phyloP scores from a whole-genome alignment of 1,140 invertebrate genomes.

The Lanistes nyassanus region DNA sequence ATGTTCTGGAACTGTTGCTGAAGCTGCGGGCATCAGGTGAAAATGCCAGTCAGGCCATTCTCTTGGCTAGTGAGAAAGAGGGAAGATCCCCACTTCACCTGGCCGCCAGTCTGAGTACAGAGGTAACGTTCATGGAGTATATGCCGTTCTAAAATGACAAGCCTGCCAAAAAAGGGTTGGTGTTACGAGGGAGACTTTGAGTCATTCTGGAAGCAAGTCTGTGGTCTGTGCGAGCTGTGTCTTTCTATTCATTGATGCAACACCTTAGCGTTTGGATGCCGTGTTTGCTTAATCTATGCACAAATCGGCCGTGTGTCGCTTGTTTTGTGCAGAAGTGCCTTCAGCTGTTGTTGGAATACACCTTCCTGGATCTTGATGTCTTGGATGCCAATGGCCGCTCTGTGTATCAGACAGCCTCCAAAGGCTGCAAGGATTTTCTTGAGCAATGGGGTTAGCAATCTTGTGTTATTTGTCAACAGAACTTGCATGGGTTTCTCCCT shows the following conservation, averaged over 20 bases:
- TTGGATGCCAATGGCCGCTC: slow-evolving; percentile 52
- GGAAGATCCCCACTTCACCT: slow-evolving; percentile 56
- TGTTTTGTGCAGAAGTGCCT: slow-evolving; percentile 54
- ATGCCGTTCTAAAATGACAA: too few species aligned
- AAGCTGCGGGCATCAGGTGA: slow-evolving; percentile 26
- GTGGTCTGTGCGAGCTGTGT: too few species aligned
- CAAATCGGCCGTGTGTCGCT: not conserved
- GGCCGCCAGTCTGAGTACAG: slow-evolving; percentile 46
- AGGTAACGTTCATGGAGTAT: slow-evolving; percentile 30
- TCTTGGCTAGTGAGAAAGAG: slow-evolving; percentile 54
- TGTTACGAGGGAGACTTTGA: too few species aligned
- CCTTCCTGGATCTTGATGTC: slow-evolving; percentile 42
- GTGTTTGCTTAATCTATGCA: too few species aligned
- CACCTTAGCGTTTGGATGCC: too few species aligned
- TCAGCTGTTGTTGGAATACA: slow-evolving; percentile 41
- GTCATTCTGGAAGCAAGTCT: too few species aligned
- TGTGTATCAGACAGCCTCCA: slow-evolving; percentile 52
- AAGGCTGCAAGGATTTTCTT: slow-evolving; percentile 48
- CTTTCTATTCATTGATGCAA: too few species aligned
- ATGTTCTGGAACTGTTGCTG: slow-evolving; percentile 51
- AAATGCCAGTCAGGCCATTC: slow-evolving; percentile 31
- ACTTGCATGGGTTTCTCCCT: too few species aligned
- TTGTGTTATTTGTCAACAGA: too few species aligned
- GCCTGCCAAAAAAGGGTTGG: too few species aligned
- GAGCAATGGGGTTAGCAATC: slow-evolving; percentile 42